Percentiles rank a stretch among this genome's conserved stretches.
These are phyloP conservation scores for Cherax quadricarinatus DNA, from an alignment of 1,140 invertebrate genomes.

Conservation along the genomic window DNA sequence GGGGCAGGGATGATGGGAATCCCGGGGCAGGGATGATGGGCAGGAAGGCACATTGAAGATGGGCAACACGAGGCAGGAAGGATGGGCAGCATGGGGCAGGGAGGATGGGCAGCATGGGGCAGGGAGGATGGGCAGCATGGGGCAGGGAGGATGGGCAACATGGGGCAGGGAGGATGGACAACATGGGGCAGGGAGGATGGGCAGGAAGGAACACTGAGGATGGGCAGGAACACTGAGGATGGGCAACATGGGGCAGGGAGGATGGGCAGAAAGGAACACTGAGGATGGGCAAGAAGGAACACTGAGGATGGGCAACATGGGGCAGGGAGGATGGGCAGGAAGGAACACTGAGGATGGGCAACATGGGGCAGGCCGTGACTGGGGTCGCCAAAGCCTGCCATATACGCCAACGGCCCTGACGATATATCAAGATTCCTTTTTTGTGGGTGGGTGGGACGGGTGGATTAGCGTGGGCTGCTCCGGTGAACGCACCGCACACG, in stretches of 20 bases:
- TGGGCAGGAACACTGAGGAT: too few relatives aligned
- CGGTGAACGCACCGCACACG: not conserved
- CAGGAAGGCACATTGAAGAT: not conserved
- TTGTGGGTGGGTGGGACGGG: not conserved
- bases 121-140: too few relatives aligned
- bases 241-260: not conserved
- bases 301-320: not conserved
- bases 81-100: not conserved
- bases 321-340: not conserved
- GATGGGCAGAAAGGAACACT: not conserved
- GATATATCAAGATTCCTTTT: conserved; percentile 5
- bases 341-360: not conserved
- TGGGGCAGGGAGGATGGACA: too few relatives aligned
- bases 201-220: not conserved
- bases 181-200: not conserved
- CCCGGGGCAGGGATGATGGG: not conserved
- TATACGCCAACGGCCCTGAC: not conserved
- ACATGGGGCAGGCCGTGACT: not conserved
- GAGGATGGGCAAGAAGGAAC: not conserved
- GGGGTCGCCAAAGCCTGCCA: not conserved
- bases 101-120: not conserved
- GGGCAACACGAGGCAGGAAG: not conserved
- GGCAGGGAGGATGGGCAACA: too few relatives aligned
- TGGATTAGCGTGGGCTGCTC: not conserved
- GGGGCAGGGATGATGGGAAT: too few relatives aligned